Percentiles rank a stretch among this genome's conserved stretches.
These are phyloP conservation scores for Hemistola chrysoprasaria DNA, from an alignment of 2,888 invertebrate genomes.

Conservation along the genomic window DNA sequence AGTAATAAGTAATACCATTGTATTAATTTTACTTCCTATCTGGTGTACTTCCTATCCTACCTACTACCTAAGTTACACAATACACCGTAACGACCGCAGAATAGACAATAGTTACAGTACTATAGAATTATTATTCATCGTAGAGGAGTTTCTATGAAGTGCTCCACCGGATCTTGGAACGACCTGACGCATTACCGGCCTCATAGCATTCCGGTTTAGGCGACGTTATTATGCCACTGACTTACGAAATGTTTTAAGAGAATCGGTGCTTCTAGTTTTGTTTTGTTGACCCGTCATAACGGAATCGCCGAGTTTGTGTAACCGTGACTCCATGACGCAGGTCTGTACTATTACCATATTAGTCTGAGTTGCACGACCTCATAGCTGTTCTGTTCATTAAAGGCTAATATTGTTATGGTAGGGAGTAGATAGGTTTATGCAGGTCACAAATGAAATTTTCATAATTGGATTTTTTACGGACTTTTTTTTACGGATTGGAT, in stretches of 20 bases:
- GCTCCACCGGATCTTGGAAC: constrained; percentile 35
- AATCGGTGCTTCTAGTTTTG: constrained; percentile 1
- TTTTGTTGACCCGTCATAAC: constrained; percentile 8
- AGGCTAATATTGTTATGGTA: too few relatives aligned
- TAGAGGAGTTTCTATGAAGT: constrained; percentile 32
- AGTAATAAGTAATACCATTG: too few relatives aligned
- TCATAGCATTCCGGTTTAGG: constrained; percentile 32
- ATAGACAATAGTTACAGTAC: constrained; percentile 7
- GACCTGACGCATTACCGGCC: constrained; percentile 37
- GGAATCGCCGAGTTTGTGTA: background rate
- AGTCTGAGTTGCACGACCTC: too few relatives aligned
- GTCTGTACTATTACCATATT: too few relatives aligned
- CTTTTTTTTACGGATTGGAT: too few relatives aligned
- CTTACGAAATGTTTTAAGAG: background rate
- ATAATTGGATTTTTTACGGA: too few relatives aligned
- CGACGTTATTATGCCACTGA: constrained; percentile 31
- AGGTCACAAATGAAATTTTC: too few relatives aligned
- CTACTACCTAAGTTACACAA: constrained; percentile 17
- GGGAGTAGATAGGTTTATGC: too few relatives aligned
- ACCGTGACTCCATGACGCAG: too few relatives aligned
- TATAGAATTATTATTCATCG: constrained; percentile 14
- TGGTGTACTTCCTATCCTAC: too few relatives aligned
- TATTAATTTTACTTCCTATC: too few relatives aligned
- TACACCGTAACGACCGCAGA: constrained; percentile 1
- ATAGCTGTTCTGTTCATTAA: too few relatives aligned